Base-by-base conservation (phyloP, 2,113 vertebrate species). In the Coptodon bakossiorum region DNA sequence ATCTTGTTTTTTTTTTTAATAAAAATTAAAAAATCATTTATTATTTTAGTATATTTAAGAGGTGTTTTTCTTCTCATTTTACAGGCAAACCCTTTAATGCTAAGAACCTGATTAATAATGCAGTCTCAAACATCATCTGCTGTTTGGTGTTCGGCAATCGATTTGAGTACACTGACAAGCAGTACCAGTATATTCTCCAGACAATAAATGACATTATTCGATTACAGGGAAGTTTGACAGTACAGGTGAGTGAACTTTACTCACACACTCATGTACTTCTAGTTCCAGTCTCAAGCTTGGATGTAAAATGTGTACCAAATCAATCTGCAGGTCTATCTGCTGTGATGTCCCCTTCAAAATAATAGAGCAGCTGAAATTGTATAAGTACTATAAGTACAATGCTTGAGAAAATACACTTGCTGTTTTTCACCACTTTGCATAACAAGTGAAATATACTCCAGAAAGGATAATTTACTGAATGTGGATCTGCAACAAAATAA, bases 11-110 rank as follows among this genome's bases (percentile, higher is more conserved):
- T n/a, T n/a, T n/a, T n/a, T n/a, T n/a, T n/a, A n/a, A n/a, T n/a
- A n/a, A n/a, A n/a, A n/a, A n/a, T n/a, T n/a, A 97, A 96, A 19
- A 91, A 96, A 50, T 92, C 97, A 1, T 97, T 98, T 89, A 50
- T 50, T 50, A 19, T 50, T 50, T 52, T 52, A 19, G 17, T 52
- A 19, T 19, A 52, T 52, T 52, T 9, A 19, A 52, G 3, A 9
- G 83, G 97, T 81, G 95, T 96, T 36, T 50, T 7, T 43, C 38
- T 80, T 9, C 73, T 53, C 66, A 16, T 84, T 83, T 54, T 86
- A 17, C 84, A 98, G 97, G 96, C 13, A 93, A 96, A 56, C 89
- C 96, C 3, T 97, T 4, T 31, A 61, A 61, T 61, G 57, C 27
- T 81, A 96, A 96, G 5, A 88, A 94, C 53, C 94, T 96, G 89